Conservation (phyloP, 2,888 invertebrate genomes). For the Drosophila rubida region DNA sequence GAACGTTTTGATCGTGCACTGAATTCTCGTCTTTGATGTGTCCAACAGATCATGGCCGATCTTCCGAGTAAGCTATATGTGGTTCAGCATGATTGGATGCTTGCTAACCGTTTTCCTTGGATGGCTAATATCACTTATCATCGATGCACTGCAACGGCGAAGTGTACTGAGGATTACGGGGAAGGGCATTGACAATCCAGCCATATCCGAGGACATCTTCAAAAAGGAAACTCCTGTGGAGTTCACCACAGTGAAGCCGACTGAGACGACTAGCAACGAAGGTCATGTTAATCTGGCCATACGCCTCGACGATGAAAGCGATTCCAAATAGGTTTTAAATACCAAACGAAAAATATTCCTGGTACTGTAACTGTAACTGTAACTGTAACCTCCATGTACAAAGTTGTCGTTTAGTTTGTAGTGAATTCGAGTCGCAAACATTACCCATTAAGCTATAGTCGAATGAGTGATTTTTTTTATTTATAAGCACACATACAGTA, state of each 20-base stretch:
- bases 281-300: slow-evolving; percentile 83
- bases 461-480: slow-evolving; percentile 69
- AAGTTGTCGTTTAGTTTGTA: slow-evolving; percentile 51
- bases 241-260: slow-evolving; percentile 35
- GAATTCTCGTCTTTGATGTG: background rate
- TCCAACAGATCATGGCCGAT: slow-evolving; percentile 85
- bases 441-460: slow-evolving; percentile 51
- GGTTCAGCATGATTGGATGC: slow-evolving; percentile 95
- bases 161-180: slow-evolving; percentile 79
- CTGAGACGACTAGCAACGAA: slow-evolving; percentile 44
- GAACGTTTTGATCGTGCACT: too few relatives aligned
- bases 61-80: slow-evolving; percentile 93
- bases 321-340: slow-evolving; percentile 22
- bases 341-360: slow-evolving; percentile 32
- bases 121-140: slow-evolving; percentile 89
- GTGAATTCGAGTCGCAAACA: slow-evolving; percentile 45
- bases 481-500: slow-evolving; percentile 52
- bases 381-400: slow-evolving; percentile 70
- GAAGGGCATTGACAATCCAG: slow-evolving; percentile 65
- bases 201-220: slow-evolving; percentile 50
- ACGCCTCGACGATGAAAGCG: slow-evolving; percentile 82
- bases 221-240: slow-evolving; percentile 51
- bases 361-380: slow-evolving; percentile 31
- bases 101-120: slow-evolving; percentile 90
- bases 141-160: slow-evolving; percentile 83